phyloP scores from a whole-genome alignment of 2,888 invertebrate species.

The Tribolium freemani region DNA sequence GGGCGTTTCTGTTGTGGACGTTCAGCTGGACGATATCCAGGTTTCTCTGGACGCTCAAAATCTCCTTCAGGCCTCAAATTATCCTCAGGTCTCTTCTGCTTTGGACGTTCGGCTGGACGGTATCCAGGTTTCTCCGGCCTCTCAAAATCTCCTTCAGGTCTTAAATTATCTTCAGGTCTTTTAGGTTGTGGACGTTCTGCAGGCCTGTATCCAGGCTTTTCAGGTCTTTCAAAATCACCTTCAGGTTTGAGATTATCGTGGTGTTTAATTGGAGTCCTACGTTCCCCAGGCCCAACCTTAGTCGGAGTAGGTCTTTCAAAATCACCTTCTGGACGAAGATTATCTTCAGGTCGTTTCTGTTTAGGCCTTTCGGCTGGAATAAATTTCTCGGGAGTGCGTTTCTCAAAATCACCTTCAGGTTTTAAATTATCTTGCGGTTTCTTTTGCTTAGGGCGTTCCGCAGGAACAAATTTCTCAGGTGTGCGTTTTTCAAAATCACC shows the following conservation, averaged over 20 bases:
- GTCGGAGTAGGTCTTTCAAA: slow-evolving; percentile 61
- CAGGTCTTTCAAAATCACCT: slow-evolving; percentile 71
- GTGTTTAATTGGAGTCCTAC: slow-evolving; percentile 70
- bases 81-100: slow-evolving; percentile 69
- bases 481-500: slow-evolving; percentile 68
- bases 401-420: slow-evolving; percentile 68
- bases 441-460: slow-evolving; percentile 61
- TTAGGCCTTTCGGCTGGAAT: slow-evolving; percentile 67
- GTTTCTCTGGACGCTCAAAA: slow-evolving; percentile 61
- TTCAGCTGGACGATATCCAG: slow-evolving; percentile 60
- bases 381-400: slow-evolving; percentile 64
- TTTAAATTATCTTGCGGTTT: slow-evolving; percentile 64
- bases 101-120: slow-evolving; percentile 65
- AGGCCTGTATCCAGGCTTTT: slow-evolving; percentile 64
- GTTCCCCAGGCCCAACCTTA: slow-evolving; percentile 68
- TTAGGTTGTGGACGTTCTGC: slow-evolving; percentile 69
- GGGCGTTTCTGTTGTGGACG: slow-evolving; percentile 66
- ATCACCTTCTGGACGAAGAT: slow-evolving; percentile 69
- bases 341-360: slow-evolving; percentile 68
- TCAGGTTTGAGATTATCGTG: slow-evolving; percentile 75
- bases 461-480: slow-evolving; percentile 59
- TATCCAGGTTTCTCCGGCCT: slow-evolving; percentile 56
- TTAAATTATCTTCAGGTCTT: slow-evolving; percentile 69
- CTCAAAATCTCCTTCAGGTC: slow-evolving; percentile 67
- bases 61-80: slow-evolving; percentile 70